Evolutionary conservation across 2,797 vertebrate genomes (phyloP).

Genomic region (Mastacembelus armatus): DNA sequence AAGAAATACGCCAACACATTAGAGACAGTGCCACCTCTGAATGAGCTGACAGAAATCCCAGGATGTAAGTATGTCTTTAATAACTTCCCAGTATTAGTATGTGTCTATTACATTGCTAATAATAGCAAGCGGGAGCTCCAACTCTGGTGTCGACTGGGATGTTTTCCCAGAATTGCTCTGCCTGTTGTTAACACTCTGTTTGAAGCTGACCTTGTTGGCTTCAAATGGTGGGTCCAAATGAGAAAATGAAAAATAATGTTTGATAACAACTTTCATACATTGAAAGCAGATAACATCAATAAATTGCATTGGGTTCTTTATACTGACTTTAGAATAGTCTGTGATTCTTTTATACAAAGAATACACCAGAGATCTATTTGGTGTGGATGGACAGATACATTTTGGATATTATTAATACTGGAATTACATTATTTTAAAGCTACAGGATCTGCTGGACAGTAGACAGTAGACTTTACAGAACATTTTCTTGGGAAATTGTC

Average conservation of each 20-base stretch:
- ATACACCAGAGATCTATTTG: not conserved
- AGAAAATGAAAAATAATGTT: constrained; percentile 3
- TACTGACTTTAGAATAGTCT: not conserved
- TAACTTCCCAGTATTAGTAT: not conserved
- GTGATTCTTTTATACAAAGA: constrained; percentile 11
- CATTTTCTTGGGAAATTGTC: too few species aligned
- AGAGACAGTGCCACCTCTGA: constrained; percentile 93
- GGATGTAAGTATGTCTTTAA: constrained; percentile 81
- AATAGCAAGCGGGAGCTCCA: not conserved
- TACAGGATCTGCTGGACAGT: too few species aligned
- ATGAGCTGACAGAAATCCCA: constrained; percentile 92
- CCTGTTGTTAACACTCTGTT: not conserved
- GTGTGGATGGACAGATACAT: not conserved
- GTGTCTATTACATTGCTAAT: not conserved
- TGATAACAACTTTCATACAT: not conserved
- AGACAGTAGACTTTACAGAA: too few species aligned
- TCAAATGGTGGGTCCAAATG: not conserved
- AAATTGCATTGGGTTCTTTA: not conserved
- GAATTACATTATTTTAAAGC: not conserved
- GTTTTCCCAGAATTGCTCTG: not conserved
- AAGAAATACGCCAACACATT: constrained; percentile 96
- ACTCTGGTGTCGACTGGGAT: not conserved
- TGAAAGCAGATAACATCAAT: not conserved
- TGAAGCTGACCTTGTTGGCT: not conserved
- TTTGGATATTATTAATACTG: not conserved